Evolutionary conservation across 2,797 vertebrate genomes (phyloP), one percentile per base, ranked within the genome.

Genomic region (Pyrocephalus nanus): DNA sequence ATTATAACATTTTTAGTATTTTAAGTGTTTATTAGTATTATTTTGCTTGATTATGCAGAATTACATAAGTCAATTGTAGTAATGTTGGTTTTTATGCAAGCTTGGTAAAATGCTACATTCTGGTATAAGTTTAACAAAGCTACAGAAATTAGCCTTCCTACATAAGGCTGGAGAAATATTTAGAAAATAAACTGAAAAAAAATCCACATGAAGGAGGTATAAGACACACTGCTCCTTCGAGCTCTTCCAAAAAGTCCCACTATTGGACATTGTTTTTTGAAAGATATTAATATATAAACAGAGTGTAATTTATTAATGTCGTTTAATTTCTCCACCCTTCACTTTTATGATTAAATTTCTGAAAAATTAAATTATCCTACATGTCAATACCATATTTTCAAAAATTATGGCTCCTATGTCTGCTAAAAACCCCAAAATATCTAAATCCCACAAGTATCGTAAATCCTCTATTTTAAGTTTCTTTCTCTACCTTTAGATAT

Each of bases 1-100:
- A 61, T 61, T 1, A 48, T 13, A 11, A 60, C 15, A 1, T 47
- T 26, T 67, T 67, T 4, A 1, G 1, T 1, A 40, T 81, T 23
- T 67, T 32, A 26, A 32, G 16, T 54, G 30, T 34, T 36, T 61
- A 26, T 32, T 32, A 54, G 5, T 6, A 8, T 27, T 60, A 4
- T 26, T 81, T 75, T 55, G 8, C 27, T 48, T 62, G 48, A 50
- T 75, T 55, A 50, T 75, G 11, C 2, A 50, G 4, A 48, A 62
- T 25, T 50, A 12, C 20, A 10, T 9, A 27, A 54, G 26, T 48
- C 7, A 61, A 69, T 32, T 55, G 9, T 15, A 7, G 1, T 14
- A 36, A 42, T 43, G 5, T 6, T 18, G 15, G 2, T 5, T 36
- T 74, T 36, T 36, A n/a, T 48, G 42, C 9, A 61, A 42, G 7